Evolutionary conservation across 1,140 invertebrate species (phyloP), one percentile per base, ranked within the genome.

Genomic region (Trachymyrmex cornetzi): DNA sequence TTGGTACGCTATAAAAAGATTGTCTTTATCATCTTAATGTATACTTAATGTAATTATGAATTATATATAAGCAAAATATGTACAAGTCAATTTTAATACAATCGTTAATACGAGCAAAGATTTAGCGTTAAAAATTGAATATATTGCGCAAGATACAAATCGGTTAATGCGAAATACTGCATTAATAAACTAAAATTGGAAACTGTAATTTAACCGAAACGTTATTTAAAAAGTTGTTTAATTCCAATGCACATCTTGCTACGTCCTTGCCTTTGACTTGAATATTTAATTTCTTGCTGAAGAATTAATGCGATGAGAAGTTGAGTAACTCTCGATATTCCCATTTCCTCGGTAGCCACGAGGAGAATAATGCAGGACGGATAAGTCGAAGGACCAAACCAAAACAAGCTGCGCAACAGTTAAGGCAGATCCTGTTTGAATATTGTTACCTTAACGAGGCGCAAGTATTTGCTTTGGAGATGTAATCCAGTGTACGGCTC

Each of bases 381-480:
- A 85, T 85, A 85, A 85, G 82, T 85, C 75, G 82, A 85, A 85
- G 75, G 72, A 79, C 72, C 75, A 85, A 79, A 85, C 75, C 75
- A 85, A 85, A 85, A 85, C 75, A 85, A 85, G 82, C 86, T 85
- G 82, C 24, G 84, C 87, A 88, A 84, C 87, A 77, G 87, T 66
- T 81, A 81, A 72, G 53, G 87, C 63, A 75, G 75, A 74, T 64
- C 61, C 85, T 90, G 80, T 90, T 90, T 90, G 87, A 87, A 89
- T 87, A 89, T 88, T 89, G 89, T 90, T 90, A 89, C 63, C 85
- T 90, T 90, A 90, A 90, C 88, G 86, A 90, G 86, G 88, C 79
- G 80, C 89, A 87, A 90, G 88, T 90, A 89, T 90, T 90, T 90
- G 64, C 89, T 71, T 79, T 77, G 63, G 77, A 80, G 79, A 87